phyloP scores from a whole-genome alignment of 2,113 vertebrate species.

The Hydrolagus affinis region DNA sequence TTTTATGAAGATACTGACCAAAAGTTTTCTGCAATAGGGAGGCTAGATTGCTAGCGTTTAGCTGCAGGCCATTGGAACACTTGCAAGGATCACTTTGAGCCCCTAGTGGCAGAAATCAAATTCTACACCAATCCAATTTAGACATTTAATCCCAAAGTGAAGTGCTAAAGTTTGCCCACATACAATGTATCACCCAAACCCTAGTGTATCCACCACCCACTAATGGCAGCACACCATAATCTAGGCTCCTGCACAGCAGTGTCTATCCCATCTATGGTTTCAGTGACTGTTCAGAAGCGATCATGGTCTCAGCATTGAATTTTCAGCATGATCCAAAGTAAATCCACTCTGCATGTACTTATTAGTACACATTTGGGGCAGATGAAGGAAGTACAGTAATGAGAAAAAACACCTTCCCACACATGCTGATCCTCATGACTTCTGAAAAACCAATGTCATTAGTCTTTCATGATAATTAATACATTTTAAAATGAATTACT shows the following conservation, averaged over 20 bases:
- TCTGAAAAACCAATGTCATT: background rate
- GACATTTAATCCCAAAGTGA: background rate
- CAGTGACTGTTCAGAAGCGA: background rate
- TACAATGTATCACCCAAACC: background rate
- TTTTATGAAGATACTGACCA: too few species aligned
- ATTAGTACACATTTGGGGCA: background rate
- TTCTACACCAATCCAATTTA: background rate
- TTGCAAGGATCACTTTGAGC: background rate
- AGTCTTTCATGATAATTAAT: too few species aligned
- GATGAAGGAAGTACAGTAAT: background rate
- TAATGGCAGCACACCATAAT: background rate
- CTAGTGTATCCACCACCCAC: background rate
- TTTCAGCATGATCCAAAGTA: background rate
- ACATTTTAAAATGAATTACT: too few species aligned
- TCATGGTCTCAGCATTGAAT: background rate
- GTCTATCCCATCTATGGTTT: too few species aligned
- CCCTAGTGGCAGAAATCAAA: conserved; percentile 15
- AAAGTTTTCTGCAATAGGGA: background rate
- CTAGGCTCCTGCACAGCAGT: too few species aligned
- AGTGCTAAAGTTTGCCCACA: background rate
- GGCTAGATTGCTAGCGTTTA: too few species aligned
- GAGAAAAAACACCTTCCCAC: background rate
- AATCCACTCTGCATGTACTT: background rate
- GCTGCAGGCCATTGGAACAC: background rate
- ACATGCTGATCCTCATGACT: background rate